phyloP scores from a whole-genome alignment of 2,888 invertebrate genomes.

The Drosophila anceps region DNA sequence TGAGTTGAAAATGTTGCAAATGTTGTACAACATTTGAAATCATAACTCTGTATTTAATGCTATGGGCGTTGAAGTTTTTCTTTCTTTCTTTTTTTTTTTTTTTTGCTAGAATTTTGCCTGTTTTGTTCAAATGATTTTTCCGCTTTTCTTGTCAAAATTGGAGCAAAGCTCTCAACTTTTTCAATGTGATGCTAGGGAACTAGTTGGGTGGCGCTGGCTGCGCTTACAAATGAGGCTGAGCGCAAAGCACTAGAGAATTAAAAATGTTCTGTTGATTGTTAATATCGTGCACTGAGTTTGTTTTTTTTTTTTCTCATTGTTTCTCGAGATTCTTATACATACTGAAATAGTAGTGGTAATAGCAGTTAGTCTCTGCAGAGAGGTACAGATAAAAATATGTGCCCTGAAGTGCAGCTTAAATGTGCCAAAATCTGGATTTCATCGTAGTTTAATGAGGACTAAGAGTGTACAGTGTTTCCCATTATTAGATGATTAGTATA shows the following conservation, averaged over 20 bases:
- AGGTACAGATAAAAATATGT: neutral
- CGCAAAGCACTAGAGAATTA: slow-evolving; percentile 34
- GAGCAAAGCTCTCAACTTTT: slow-evolving; percentile 71
- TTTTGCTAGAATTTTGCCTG: slow-evolving; percentile 22
- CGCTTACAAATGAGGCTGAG: slow-evolving; percentile 16
- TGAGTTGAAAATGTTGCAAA: slow-evolving; percentile 16
- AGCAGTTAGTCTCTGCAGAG: neutral
- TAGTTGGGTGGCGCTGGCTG: slow-evolving; percentile 38
- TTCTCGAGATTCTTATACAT: neutral
- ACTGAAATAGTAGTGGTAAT: neutral
- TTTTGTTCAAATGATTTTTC: slow-evolving; percentile 45
- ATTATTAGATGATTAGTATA: neutral
- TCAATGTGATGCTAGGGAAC: slow-evolving; percentile 23
- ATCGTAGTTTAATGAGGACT: neutral
- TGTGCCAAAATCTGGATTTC: neutral
- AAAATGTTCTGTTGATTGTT: slow-evolving; percentile 66
- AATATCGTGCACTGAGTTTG: slow-evolving; percentile 56
- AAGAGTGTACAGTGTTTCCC: neutral
- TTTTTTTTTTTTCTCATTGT: slow-evolving; percentile 2
- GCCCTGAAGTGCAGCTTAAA: neutral
- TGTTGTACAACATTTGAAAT: slow-evolving; percentile 33
- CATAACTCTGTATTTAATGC: slow-evolving; percentile 29
- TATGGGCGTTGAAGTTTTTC: slow-evolving; percentile 16
- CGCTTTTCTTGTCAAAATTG: slow-evolving; percentile 55
- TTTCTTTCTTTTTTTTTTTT: neutral